A percentile compares a stretch with the other conserved stretches of the same genome.
These are phyloP conservation scores for Pelobates fuscus DNA, from an alignment of 2,113 vertebrate species.

Conservation along the genomic window DNA sequence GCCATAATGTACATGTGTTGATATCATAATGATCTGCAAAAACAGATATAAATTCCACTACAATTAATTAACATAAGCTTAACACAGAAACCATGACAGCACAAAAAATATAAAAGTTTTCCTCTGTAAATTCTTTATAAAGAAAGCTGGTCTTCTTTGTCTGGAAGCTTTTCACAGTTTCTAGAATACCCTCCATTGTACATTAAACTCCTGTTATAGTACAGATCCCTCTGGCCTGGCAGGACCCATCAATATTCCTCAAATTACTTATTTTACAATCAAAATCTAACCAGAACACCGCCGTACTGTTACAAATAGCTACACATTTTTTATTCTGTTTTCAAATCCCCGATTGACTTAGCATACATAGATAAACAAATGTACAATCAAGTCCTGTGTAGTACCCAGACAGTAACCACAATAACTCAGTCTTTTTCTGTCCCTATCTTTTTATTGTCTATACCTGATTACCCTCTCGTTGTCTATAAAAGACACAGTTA, in stretches of 20 bases:
- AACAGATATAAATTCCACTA: too few relatives aligned
- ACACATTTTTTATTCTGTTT: slow-evolving; percentile 16
- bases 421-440: slow-evolving; percentile 4
- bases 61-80: too few relatives aligned
- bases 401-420: slow-evolving; percentile 1
- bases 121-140: too few relatives aligned
- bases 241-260: slow-evolving; percentile 9
- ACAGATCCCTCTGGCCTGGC: background rate
- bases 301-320: slow-evolving; percentile 15
- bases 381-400: slow-evolving; percentile 24
- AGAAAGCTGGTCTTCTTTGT: too few relatives aligned
- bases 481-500: slow-evolving; percentile 3
- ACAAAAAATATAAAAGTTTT: too few relatives aligned
- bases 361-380: slow-evolving; percentile 29
- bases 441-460: slow-evolving; percentile 2
- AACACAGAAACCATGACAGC: too few relatives aligned
- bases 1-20: too few relatives aligned
- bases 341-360: slow-evolving; percentile 27
- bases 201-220: background rate
- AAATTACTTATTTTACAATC: slow-evolving; percentile 10
- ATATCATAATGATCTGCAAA: too few relatives aligned
- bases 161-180: background rate
- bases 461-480: background rate
- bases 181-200: background rate
- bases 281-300: slow-evolving; percentile 11